phyloP scores from a whole-genome alignment of 23 tunicate genomes.

The Ascidia mentula region DNA sequence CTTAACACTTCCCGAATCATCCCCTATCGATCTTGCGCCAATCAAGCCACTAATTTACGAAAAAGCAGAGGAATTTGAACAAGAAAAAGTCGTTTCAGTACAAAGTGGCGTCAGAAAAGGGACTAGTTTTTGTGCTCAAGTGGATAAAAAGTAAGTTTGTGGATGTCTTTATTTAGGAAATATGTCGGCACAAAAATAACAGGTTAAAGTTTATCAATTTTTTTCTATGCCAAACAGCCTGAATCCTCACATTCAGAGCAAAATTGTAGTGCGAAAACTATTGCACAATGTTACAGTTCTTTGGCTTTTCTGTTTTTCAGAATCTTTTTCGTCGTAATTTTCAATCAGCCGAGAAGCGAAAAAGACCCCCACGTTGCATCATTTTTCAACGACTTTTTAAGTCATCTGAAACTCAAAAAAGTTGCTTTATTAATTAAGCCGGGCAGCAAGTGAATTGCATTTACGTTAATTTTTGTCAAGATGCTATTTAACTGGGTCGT shows the following conservation, averaged over 20 bases:
- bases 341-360: constrained; percentile 25
- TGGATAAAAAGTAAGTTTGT: constrained; percentile 29
- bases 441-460: constrained; percentile 30
- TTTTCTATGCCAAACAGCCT: no score
- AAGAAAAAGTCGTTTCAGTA: constrained; percentile 15
- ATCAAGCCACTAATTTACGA: neutral
- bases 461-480: neutral
- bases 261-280: no score
- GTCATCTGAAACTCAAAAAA: constrained; percentile 27
- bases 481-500: neutral
- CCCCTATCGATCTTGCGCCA: no score
- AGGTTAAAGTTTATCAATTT: no score
- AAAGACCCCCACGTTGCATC: constrained; percentile 36
- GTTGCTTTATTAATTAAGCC: constrained; percentile 51
- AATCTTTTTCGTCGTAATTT: constrained; percentile 9
- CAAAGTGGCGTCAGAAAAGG: constrained; percentile 9
- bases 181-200: no score
- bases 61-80: constrained; percentile 26
- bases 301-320: constrained; percentile 15
- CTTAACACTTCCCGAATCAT: constrained; percentile 14
- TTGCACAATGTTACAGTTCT: no score
- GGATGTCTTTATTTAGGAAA: neutral
- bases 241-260: no score
- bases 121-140: constrained; percentile 30
- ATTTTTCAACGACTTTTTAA: constrained; percentile 46